Evolutionary conservation across 2,797 vertebrate species (phyloP), one percentile per base, ranked within the genome.

Genomic region (Loris lydekkerianus): DNA sequence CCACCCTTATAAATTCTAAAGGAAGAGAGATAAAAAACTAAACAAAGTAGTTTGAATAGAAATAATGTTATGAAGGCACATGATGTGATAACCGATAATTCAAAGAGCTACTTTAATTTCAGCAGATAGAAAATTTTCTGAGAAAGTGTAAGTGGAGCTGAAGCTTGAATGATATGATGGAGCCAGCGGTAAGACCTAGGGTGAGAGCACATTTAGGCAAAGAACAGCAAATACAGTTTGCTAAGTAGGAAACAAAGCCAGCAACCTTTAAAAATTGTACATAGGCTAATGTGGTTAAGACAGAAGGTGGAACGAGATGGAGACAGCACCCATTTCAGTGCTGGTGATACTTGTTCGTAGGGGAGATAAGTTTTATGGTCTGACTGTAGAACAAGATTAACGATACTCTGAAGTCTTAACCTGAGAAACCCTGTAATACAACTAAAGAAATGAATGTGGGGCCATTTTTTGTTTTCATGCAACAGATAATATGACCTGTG

Each of bases 91-190:
- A 61, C 34, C 76, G 27, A 46, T 86, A 60, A 78, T 83, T 84
- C 63, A 23, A 87, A 77, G 34, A 78, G 29, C 23, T 84, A 8
- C 49, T 88, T 93, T 61, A 25, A 17, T 91, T 73, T 91, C 23
- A 80, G 7, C 61, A 11, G 27, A 29, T 29, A 29, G 43, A 5
- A 37, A 13, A 86, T 73, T 87, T 76, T 70, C 53, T 86, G 13
- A 88, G 78, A 56, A 85, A 13, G 25, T 89, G 20, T 86, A 93
- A 84, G 91, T 86, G 88, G 63, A 34, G 13, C 60, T 93, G 23
- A 73, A 88, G 69, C 21, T 80, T 83, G 23, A 80, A 11, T 91
- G 63, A 49, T 70, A 25, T 25, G 56, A 86, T 72, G n/a, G 8
- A 85, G n/a, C 40, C 53, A 23, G 2, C 18, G 34, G 2, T n/a